Base-by-base conservation (phyloP, 2,888 invertebrate species). In the Polydrusus pterygomalis region DNA sequence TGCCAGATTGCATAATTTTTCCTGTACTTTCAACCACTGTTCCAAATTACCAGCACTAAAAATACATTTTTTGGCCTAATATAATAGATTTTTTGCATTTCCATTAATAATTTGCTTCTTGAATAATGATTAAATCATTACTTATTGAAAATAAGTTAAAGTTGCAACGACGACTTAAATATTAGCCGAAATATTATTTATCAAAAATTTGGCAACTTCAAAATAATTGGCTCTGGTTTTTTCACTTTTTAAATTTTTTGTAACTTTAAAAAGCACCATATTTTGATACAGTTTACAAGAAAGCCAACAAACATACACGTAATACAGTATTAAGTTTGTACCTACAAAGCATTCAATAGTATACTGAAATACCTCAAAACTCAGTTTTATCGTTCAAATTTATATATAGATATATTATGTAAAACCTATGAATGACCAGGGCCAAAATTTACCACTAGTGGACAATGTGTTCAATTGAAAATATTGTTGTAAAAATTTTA, bases 381-480 rank as follows among this genome's bases (percentile, higher is more conserved):
- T 75, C 70, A 71, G 60, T 70, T 70, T 70, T 74, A 51, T 34
- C 64, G 62, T 71, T 65, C 40, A 72, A 43, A 71, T 67, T 75
- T 72, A 64, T 72, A 68, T 63, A 73, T 20, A 64, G 67, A 71
- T 51, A 68, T 64, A 62, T 58, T 51, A 67, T 7, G 69, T n/a
- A 70, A 64, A 63, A 64, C 25, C 69, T 56, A 70, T 58, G 58
- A 76, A 76, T 69, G 78, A 80, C 82, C 82, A 82, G 82, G 80
- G 82, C 80, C 81, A 81, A 79, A 82, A 75, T 80, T 79, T 77
- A 78, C 75, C 77, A 78, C 79, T 80, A 79, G 80, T 81, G 81
- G 80, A 82, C 80, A 81, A 82, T 82, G 81, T 82, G 82, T 82
- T 82, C 82, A 82, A 80, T 71, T 64, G 64, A 60, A 68, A 62